phyloP scores from a whole-genome alignment of 1,140 invertebrate genomes.

The Gryllus bimaculatus region DNA sequence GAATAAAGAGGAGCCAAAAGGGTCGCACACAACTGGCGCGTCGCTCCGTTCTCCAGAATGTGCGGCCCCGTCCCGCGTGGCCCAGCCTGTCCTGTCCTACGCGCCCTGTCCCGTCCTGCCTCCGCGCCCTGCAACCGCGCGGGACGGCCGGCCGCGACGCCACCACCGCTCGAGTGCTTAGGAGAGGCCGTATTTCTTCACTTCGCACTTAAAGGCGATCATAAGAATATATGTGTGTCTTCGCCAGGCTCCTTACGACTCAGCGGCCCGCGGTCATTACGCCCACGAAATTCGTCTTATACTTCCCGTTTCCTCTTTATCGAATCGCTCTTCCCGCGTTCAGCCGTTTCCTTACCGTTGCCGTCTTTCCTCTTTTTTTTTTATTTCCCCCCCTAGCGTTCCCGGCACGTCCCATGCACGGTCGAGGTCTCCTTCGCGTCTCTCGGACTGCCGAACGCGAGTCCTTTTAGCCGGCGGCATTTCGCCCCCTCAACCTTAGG shows the following conservation, averaged over 20 bases:
- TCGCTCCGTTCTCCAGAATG: too few species aligned
- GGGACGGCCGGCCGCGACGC: too few species aligned
- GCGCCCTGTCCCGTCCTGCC: too few species aligned
- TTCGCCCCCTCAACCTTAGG: neutral
- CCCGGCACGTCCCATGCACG: too few species aligned
- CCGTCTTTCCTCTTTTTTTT: neutral
- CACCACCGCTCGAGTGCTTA: neutral
- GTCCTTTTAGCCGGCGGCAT: neutral
- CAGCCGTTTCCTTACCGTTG: neutral
- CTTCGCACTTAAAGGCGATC: neutral
- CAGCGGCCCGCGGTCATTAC: neutral
- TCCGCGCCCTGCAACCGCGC: too few species aligned
- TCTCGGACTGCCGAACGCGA: neutral
- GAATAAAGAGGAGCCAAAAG: too few species aligned
- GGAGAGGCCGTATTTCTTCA: neutral
- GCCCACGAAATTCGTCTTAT: neutral
- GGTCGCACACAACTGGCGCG: too few species aligned
- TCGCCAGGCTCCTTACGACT: neutral
- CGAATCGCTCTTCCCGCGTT: neutral
- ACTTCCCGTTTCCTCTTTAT: neutral
- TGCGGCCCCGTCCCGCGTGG: too few species aligned
- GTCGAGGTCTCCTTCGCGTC: neutral
- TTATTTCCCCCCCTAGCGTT: neutral
- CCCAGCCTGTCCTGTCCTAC: too few species aligned
- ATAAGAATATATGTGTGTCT: neutral